These are phyloP conservation scores for Hyposoter didymator DNA, from an alignment of 2,888 invertebrate genomes.

Conservation along the genomic window DNA sequence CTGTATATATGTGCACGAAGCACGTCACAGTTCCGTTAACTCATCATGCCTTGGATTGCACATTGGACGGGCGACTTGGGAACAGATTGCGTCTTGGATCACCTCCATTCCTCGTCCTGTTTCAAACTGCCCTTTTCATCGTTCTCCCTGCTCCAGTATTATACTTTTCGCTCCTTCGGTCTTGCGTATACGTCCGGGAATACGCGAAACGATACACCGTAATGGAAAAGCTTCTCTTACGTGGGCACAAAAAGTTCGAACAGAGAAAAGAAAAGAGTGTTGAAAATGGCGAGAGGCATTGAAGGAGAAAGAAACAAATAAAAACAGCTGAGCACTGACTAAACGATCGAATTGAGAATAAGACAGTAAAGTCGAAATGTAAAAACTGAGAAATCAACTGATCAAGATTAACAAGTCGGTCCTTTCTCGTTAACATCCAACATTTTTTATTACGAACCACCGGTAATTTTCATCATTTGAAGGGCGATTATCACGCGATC, in stretches of 20 bases:
- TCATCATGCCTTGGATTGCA: slow-evolving; percentile 41
- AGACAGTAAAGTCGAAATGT: background rate
- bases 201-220: slow-evolving; percentile 25
- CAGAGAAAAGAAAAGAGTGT: background rate
- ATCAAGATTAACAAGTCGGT: background rate
- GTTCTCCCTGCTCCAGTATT: background rate
- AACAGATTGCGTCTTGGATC: slow-evolving; percentile 59
- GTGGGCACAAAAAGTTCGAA: background rate
- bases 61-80: slow-evolving; percentile 12
- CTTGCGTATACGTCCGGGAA: slow-evolving; percentile 43
- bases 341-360: background rate
- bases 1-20: background rate
- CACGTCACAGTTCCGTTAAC: slow-evolving; percentile 52
- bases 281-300: background rate
- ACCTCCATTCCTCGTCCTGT: slow-evolving; percentile 18
- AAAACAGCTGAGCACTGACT: background rate
- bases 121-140: slow-evolving; percentile 14
- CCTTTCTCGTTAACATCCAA: background rate
- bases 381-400: background rate
- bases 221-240: slow-evolving; percentile 39
- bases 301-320: background rate
- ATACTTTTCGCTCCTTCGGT: background rate
- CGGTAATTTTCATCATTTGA: background rate
- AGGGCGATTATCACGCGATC: background rate
- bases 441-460: background rate